These are phyloP conservation scores for Cariama cristata DNA, from an alignment of 2,113 vertebrate genomes.

Conservation along the genomic window DNA sequence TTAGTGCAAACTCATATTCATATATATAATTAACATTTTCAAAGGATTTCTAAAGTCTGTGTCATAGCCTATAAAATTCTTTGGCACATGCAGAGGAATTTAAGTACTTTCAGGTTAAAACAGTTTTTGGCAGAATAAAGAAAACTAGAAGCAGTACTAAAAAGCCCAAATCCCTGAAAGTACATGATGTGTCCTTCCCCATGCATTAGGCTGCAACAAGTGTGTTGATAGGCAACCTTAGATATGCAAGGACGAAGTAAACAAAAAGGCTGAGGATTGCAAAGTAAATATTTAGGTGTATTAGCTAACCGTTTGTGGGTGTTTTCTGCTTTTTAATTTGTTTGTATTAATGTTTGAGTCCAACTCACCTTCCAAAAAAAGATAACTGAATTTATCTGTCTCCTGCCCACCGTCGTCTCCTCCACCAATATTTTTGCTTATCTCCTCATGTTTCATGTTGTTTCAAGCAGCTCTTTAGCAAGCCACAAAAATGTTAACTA, in stretches of 20 bases:
- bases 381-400: slow-evolving; percentile 16
- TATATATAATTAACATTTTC: background rate
- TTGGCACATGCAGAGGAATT: background rate
- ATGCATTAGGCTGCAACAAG: background rate
- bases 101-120: background rate
- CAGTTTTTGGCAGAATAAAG: background rate
- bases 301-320: slow-evolving; percentile 19
- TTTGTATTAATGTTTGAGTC: background rate
- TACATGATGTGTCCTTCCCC: background rate
- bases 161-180: background rate
- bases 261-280: background rate
- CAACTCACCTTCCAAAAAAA: slow-evolving; percentile 10
- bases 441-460: slow-evolving; percentile 34
- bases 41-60: background rate
- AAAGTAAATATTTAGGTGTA: slow-evolving; percentile 44
- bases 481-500: slow-evolving; percentile 61
- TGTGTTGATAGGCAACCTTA: background rate
- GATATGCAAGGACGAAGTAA: background rate
- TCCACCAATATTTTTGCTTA: slow-evolving; percentile 52
- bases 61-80: background rate
- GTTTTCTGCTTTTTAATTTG: background rate
- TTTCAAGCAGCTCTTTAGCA: slow-evolving; percentile 45
- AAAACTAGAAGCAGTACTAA: background rate
- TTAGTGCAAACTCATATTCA: background rate
- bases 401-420: slow-evolving; percentile 3